Evolutionary conservation across 2,888 invertebrate genomes (phyloP).

Genomic region (Ypsolopha scabrella): DNA sequence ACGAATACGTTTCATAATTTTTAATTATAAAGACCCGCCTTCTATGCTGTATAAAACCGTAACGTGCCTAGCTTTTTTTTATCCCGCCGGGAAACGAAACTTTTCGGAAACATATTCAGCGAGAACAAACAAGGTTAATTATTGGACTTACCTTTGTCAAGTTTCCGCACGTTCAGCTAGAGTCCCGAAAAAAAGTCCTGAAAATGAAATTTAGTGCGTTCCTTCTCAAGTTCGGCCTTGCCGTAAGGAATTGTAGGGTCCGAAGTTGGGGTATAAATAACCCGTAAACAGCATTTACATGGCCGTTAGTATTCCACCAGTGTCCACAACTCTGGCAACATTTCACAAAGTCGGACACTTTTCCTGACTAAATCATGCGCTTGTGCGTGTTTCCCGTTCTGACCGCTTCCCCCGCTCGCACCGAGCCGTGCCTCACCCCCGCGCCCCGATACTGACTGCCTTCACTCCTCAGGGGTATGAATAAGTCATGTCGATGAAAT

Average conservation of each 20-base stretch:
- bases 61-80: too few species aligned
- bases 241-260: background rate
- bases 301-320: conserved; percentile 12
- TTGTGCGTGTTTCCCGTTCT: conserved; percentile 10
- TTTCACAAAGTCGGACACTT: conserved; percentile 13
- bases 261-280: conserved; percentile 5
- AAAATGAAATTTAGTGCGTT: conserved; percentile 2
- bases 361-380: conserved; percentile 14
- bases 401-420: conserved; percentile 7
- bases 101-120: too few species aligned
- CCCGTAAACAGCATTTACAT: conserved; percentile 6
- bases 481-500: conserved; percentile 9
- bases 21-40: background rate
- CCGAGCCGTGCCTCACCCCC: background rate
- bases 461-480: conserved; percentile 6
- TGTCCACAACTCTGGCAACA: conserved; percentile 10
- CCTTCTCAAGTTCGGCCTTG: background rate
- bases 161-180: background rate
- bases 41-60: background rate
- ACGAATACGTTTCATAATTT: background rate
- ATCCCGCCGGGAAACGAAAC: too few species aligned
- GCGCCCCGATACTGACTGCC: background rate
- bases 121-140: too few species aligned
- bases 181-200: background rate
- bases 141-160: too few species aligned